Evolutionary conservation across 1,140 invertebrate species (phyloP), one percentile per base, ranked within the genome.

Genomic region (Halictus rubicundus): DNA sequence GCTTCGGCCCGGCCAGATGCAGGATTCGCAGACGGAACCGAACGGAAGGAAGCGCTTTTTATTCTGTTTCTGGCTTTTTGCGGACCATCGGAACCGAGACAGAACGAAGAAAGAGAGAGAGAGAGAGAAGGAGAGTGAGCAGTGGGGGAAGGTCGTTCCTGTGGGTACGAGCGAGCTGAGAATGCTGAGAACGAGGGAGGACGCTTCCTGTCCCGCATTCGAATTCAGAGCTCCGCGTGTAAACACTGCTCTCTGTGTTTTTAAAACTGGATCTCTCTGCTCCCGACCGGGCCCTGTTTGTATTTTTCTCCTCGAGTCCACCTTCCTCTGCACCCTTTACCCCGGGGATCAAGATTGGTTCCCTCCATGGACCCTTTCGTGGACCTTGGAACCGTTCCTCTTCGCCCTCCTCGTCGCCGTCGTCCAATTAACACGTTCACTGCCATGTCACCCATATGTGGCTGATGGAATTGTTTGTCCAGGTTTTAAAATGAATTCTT

Each of bases 31-130:
- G 85, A 84, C 77, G 85, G 85, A 91, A 90, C 77, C 85, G 85
- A 91, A 90, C 90, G 90, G 90, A 91, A 91, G 90, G 89, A 91
- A 91, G 88, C 88, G 88, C 86, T 90, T 91, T 91, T 91, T 88
- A 88, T 91, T 90, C 87, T 90, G 88, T 82, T 88, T 85, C 75
- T 87, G 88, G 85, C 84, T 90, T 90, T 88, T 88, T 89, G 75
- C 81, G 64, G 68, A 74, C 81, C 69, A 73, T 32, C 60, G 19
- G 7, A 37, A 37, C 16, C 27, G 59, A 16, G 49, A 0, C 9
- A 46, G 14, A 14, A 46, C n/a, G n/a, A 46, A 7, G 8, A 46
- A 8, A 46, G 6, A 46, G 3, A 5, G 12, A 46, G 42, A 46
- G 9, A 9, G 42, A 14, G 14, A 46, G 42, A 46, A 14, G 42